These are phyloP conservation scores for Monomorium pharaonis DNA, from an alignment of 1,140 invertebrate genomes.

Conservation along the genomic window DNA sequence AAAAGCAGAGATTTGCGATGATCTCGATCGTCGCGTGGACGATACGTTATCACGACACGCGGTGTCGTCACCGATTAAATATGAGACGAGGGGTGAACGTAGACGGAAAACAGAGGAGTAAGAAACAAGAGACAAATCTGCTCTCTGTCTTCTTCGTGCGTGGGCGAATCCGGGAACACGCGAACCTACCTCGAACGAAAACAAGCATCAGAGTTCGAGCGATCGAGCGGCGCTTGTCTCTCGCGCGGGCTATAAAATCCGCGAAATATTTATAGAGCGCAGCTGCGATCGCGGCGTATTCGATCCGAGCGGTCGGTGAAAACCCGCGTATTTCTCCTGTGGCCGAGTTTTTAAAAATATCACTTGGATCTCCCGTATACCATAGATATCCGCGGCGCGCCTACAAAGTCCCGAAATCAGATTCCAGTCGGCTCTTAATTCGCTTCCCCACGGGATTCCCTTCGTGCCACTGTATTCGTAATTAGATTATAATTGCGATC, in stretches of 20 bases:
- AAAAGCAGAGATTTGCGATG: not conserved
- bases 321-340: not conserved
- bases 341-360: not conserved
- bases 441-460: not conserved
- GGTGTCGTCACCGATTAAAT: conserved; percentile 30
- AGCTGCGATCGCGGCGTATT: conserved; percentile 24
- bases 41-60: not conserved
- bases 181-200: conserved; percentile 22
- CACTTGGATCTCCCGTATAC: not conserved
- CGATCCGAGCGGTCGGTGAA: not conserved
- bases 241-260: too few species aligned
- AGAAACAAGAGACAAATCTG: conserved; percentile 17
- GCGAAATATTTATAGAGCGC: conserved; percentile 51
- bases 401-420: not conserved
- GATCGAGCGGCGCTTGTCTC: not conserved
- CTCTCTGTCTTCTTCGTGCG: conserved; percentile 1
- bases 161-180: conserved; percentile 33
- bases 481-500: conserved; percentile 6
- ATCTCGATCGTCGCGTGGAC: not conserved
- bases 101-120: not conserved
- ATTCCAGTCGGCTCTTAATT: not conserved
- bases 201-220: conserved; percentile 45
- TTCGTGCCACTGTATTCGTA: not conserved
- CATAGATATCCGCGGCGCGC: not conserved
- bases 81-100: not conserved